Evolutionary conservation across 2,888 invertebrate genomes (phyloP).

Genomic region (Gonocerus acuteangulatus): DNA sequence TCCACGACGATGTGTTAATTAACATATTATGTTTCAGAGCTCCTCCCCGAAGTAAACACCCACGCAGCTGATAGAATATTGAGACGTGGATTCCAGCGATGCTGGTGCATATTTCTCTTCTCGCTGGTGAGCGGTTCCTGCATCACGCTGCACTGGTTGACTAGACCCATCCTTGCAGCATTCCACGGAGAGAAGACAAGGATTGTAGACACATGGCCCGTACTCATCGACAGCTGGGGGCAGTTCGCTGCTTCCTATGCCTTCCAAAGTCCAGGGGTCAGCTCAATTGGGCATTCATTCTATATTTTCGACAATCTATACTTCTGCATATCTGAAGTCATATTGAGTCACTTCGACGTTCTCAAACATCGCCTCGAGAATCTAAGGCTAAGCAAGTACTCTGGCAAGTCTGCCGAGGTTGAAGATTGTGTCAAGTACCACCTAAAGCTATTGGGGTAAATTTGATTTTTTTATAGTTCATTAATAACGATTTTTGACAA

Average conservation of each 20-base stretch:
- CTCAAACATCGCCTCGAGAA: conserved; percentile 24
- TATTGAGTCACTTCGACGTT: conserved; percentile 26
- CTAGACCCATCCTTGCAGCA: neutral
- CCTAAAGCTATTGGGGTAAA: conserved; percentile 20
- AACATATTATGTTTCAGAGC: neutral
- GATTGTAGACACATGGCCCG: conserved; percentile 29
- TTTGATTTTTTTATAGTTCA: neutral
- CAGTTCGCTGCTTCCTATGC: conserved; percentile 25
- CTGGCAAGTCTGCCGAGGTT: neutral
- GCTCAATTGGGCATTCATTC: conserved; percentile 25
- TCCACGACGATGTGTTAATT: too few species aligned
- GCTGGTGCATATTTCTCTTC: conserved; percentile 3
- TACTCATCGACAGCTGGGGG: conserved; percentile 25
- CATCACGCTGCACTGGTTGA: conserved; percentile 11
- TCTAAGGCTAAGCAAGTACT: conserved; percentile 6
- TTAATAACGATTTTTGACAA: too few species aligned
- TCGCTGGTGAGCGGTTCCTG: conserved; percentile 2
- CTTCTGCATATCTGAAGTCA: conserved; percentile 28
- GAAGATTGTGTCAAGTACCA: conserved; percentile 23
- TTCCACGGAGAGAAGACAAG: conserved; percentile 24
- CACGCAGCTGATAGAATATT: neutral
- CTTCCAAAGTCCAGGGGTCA: conserved; percentile 22
- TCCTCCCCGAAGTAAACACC: neutral
- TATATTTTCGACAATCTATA: conserved; percentile 28
- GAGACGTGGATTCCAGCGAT: neutral